phyloP scores from a whole-genome alignment of 2,888 invertebrate species.

The Agrochola lota region DNA sequence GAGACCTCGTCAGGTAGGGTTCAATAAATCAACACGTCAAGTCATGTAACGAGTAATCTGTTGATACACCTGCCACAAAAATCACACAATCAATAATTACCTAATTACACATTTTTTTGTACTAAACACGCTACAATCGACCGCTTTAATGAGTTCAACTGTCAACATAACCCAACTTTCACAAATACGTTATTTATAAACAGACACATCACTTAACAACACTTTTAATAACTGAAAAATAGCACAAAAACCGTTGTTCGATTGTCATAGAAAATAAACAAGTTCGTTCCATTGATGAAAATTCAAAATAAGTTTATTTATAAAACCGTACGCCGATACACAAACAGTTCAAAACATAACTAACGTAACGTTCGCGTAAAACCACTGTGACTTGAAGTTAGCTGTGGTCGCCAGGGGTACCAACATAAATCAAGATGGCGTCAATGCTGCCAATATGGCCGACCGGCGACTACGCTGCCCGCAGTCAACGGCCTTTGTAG shows the following conservation, averaged over 20 bases:
- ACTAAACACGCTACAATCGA: constrained; percentile 46
- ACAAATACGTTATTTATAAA: constrained; percentile 63
- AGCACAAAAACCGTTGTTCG: constrained; percentile 36
- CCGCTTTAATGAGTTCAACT: constrained; percentile 72
- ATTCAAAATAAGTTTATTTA: constrained; percentile 64
- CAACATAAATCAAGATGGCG: constrained; percentile 63
- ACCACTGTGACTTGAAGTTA: constrained; percentile 81
- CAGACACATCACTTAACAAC: constrained; percentile 57
- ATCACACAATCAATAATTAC: constrained; percentile 54
- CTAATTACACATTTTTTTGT: constrained; percentile 55
- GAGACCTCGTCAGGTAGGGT: constrained; percentile 71
- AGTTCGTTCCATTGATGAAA: constrained; percentile 79
- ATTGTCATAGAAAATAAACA: constrained; percentile 55
- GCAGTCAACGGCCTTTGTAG: constrained; percentile 83
- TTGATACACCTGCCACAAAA: constrained; percentile 29
- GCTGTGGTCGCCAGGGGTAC: constrained; percentile 61
- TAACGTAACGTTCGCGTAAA: constrained; percentile 85
- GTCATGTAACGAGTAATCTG: constrained; percentile 18
- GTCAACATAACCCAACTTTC: constrained; percentile 87
- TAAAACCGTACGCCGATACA: constrained; percentile 66
- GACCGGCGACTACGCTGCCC: constrained; percentile 59
- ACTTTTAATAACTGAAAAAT: constrained; percentile 53
- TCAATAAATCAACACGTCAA: constrained; percentile 47
- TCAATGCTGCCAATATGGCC: constrained; percentile 65
- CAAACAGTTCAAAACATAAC: constrained; percentile 84